phyloP scores from a whole-genome alignment of 1,140 invertebrate species.

The Meloidogyne exigua region DNA sequence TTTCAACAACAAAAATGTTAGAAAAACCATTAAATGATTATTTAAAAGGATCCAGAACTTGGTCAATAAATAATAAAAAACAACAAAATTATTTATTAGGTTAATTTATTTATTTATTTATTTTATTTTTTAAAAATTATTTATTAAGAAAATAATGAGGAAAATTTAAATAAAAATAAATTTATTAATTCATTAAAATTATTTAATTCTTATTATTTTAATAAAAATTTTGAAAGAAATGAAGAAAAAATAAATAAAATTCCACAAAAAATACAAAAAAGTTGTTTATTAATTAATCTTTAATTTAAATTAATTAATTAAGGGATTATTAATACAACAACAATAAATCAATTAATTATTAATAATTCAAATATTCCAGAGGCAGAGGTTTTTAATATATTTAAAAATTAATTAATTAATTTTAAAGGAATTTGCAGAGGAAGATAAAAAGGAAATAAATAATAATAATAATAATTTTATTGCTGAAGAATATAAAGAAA shows the following conservation, averaged over 20 bases:
- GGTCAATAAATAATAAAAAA: background rate
- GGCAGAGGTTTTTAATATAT: background rate
- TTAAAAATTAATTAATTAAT: too few relatives aligned
- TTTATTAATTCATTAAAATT: too few relatives aligned
- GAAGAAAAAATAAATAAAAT: too few relatives aligned
- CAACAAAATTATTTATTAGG: too few relatives aligned
- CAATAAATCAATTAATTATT: background rate
- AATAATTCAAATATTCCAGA: slow-evolving; percentile 1
- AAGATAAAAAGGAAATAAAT: background rate
- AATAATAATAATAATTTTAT: background rate
- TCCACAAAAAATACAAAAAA: too few relatives aligned
- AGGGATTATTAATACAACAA: too few relatives aligned
- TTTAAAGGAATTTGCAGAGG: background rate
- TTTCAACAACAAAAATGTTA: background rate
- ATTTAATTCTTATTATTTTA: too few relatives aligned
- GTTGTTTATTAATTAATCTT: background rate
- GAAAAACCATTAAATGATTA: background rate
- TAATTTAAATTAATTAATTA: background rate
- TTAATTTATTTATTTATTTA: too few relatives aligned
- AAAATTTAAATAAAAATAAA: too few relatives aligned
- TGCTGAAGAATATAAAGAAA: background rate
- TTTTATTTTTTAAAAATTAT: too few relatives aligned
- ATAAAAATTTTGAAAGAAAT: too few relatives aligned
- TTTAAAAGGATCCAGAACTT: background rate
- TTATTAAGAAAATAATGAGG: too few relatives aligned